Conservation (phyloP, 2,113 vertebrate genomes). For the Pseudorectes ferrugineus region DNA sequence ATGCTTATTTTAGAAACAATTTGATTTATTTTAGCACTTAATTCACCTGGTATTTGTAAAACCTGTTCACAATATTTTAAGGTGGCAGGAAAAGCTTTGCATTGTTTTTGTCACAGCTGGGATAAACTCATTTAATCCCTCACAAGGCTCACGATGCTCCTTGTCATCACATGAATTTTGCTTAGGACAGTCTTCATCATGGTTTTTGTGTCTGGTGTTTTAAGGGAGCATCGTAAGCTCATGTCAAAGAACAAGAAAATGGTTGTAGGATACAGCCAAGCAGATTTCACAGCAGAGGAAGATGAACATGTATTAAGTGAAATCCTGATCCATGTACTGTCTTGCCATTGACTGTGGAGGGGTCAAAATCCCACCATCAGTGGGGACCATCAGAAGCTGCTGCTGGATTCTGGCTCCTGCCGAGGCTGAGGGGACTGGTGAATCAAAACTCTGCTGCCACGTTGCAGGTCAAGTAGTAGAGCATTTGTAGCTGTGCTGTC, state of each 20-base stretch:
- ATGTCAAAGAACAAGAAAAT: not conserved
- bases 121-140: not conserved
- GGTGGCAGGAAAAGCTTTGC: not conserved
- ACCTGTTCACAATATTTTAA: fast-evolving
- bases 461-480: not conserved
- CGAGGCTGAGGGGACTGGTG: not conserved
- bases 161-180: not conserved
- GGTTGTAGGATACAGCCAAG: not conserved
- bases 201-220: not conserved
- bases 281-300: not conserved
- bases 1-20: not conserved
- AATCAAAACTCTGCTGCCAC: not conserved
- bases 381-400: not conserved
- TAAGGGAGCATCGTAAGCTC: not conserved
- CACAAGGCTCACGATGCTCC: not conserved
- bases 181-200: not conserved
- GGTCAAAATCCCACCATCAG: not conserved
- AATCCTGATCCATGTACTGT: not conserved
- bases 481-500: not conserved
- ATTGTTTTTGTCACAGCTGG: not conserved
- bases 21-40: not conserved
- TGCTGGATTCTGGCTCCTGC: not conserved
- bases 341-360: not conserved
- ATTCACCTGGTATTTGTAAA: not conserved
- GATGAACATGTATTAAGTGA: not conserved